Conservation (phyloP, 1,140 invertebrate genomes). For the Macrobrachium nipponense region DNA sequence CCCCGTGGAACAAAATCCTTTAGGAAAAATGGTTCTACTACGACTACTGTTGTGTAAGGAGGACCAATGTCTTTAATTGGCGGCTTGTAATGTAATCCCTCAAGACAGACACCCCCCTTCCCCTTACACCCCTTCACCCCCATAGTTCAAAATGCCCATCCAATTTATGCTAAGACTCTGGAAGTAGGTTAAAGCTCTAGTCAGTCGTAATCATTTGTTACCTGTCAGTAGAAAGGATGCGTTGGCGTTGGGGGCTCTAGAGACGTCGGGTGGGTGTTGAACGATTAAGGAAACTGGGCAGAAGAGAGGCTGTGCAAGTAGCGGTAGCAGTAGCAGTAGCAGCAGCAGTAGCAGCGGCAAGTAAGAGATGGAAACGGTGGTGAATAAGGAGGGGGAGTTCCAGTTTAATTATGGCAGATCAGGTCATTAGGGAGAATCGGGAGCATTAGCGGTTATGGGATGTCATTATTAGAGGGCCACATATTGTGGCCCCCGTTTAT, state of each 20-base stretch:
- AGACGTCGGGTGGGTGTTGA: neutral
- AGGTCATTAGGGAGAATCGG: constrained; percentile 43
- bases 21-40: too few species aligned
- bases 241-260: neutral
- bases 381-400: constrained; percentile 2
- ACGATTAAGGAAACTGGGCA: neutral
- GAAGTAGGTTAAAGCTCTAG: too few species aligned
- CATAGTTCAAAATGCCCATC: too few species aligned
- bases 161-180: too few species aligned
- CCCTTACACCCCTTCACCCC: too few species aligned
- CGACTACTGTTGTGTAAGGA: too few species aligned
- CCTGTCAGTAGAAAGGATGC: too few species aligned
- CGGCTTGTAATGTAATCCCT: too few species aligned
- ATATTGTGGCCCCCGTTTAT: constrained; percentile 13
- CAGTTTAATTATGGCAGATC: constrained; percentile 39
- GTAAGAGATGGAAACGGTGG: neutral
- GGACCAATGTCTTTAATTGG: too few species aligned
- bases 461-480: constrained; percentile 34
- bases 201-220: too few species aligned
- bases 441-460: constrained; percentile 39
- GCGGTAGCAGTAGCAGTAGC: neutral
- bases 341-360: neutral
- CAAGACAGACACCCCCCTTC: too few species aligned
- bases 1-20: too few species aligned
- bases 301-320: neutral